Evolutionary conservation across 1,140 invertebrate genomes (phyloP), one percentile per base, ranked within the genome.

Genomic region (Heliothis subflexa): DNA sequence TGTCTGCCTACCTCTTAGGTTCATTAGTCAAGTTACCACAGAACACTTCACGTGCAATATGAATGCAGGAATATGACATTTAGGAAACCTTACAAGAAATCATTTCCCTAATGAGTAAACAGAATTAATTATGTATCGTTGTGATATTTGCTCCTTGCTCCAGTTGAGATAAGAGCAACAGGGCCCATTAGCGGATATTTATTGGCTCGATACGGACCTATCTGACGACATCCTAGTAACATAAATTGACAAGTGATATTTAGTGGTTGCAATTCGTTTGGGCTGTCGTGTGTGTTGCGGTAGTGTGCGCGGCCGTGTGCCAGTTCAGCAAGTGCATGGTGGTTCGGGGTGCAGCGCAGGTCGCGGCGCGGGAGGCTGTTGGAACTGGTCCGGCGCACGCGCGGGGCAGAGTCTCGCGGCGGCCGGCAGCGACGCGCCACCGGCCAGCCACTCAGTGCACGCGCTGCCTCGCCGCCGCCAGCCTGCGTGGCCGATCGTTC

Each of bases 311-410:
- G 47, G 61, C 13, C 25, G 21, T 49, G 54, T 52, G 59, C 25
- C 13, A 72, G 70, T 76, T 50, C 18, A 11, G 57, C 57, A 54
- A 73, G 79, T 82, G 81, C 59, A 81, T 16, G 68, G 83, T 55
- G 61, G 83, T 54, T 49, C 64, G 50, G 18, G 73, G 73, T 74
- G 78, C 75, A 75, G 78, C 50, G 64, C 57, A 62, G 71, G 54
- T 66, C 70, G 76, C 61, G 62, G 89, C 78, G 86, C 84, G 87
- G 86, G 86, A 88, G 85, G 87, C 85, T 85, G 85, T 82, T 64
- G 83, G 88, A 89, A 91, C 91, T 85, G 90, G 92, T 91, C 89
- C 86, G 86, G 84, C 91, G 90, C 91, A 93, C 84, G 91, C 92
- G 91, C 92, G 92, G 90, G 91, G 90, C 90, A 90, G 88, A 92